These are phyloP conservation scores for Geophilus truncorum DNA, from an alignment of 2,888 invertebrate species.

Conservation along the genomic window DNA sequence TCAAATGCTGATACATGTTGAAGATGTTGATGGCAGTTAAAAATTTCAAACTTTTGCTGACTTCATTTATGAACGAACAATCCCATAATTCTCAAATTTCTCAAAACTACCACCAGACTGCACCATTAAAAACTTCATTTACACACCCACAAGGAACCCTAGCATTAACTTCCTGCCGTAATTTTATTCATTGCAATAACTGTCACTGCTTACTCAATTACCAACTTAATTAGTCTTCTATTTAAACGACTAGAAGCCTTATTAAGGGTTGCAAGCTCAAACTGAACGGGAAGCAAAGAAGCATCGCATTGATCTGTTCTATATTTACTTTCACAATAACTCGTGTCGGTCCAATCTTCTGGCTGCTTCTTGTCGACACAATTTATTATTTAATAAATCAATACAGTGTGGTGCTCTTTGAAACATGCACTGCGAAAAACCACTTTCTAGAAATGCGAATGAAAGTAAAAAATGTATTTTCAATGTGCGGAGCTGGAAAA, in stretches of 20 bases:
- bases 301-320: background rate
- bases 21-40: too few species aligned
- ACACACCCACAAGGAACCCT: background rate
- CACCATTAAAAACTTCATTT: background rate
- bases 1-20: too few species aligned
- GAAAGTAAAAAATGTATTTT: too few species aligned
- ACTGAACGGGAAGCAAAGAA: background rate
- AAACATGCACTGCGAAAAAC: background rate
- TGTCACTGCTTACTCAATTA: background rate
- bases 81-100: too few species aligned
- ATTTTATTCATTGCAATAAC: background rate
- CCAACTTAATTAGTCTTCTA: background rate
- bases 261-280: background rate
- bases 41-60: too few species aligned
- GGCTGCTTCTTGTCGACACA: conserved; percentile 14
- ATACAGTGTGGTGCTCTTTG: background rate
- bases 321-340: background rate
- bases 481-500: too few species aligned
- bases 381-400: conserved; percentile 16
- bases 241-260: background rate
- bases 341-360: background rate
- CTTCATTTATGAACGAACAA: too few species aligned
- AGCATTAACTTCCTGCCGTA: background rate
- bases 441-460: too few species aligned
- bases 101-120: too few species aligned